Base-by-base conservation (phyloP, 2,113 vertebrate genomes). In the Psettodes erumei region DNA sequence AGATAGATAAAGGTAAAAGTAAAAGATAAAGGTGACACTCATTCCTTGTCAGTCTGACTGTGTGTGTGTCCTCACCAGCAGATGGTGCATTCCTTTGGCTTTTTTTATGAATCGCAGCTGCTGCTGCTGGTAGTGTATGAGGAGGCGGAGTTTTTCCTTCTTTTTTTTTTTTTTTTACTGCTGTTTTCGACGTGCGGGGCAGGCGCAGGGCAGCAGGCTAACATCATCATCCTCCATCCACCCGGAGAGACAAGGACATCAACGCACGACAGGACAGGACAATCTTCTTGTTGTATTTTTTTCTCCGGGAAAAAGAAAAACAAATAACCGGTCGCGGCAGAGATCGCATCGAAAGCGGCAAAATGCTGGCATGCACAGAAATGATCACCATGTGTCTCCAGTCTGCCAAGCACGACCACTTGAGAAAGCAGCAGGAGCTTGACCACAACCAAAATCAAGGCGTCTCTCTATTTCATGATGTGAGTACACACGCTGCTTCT, bases 351-450 rank as follows among this genome's bases (percentile, higher is more conserved):
- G 30, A 67, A 4, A 85, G 60, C 60, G 13, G 8, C 68, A 84
- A 86, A 75, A 93, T 93, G 91, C 54, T 93, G 84, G 90, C 91
- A 43, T 93, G 91, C n/a, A 90, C 90, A 54, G 91, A 93, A 70
- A 79, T 93, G 86, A 93, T 93, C 63, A 93, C 91, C 77, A 93
- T 93, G 91, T 93, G 91, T 86, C 90, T 93, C 9, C 91, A 93
- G 35, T 91, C 91, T n/a, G 84, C 87, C 67, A 93, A 93, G 45
- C 88, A 80, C 56, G 86, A 93, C 18, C 89, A 91, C 82, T 8
- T 85, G 74, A 90, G 86, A 45, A 91, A 83, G 42, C 91, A 87
- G 89, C 84, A 85, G 75, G 84, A 85, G 73, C 79, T 82, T 50
- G 87, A 89, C 73, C 76, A 77, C 68, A 91, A 88, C 65, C 88